Conservation (phyloP, 2,888 invertebrate species). For the Epinotia demarniana region DNA sequence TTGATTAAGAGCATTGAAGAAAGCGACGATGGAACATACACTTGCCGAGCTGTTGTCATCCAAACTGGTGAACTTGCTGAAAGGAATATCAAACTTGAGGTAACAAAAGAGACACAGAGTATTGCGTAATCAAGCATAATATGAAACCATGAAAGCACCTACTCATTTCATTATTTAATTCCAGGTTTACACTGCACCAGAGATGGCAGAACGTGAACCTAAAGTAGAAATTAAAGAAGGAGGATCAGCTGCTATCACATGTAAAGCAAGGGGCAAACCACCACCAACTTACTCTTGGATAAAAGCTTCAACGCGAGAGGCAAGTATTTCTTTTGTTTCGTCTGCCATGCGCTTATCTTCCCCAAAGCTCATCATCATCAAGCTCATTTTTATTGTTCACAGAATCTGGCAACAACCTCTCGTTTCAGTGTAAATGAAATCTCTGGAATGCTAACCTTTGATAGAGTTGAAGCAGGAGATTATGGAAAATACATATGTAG, state of each 20-base stretch:
- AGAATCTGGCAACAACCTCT: constrained; percentile 88
- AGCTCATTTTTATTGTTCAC: constrained; percentile 50
- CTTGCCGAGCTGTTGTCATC: constrained; percentile 93
- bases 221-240: constrained; percentile 91
- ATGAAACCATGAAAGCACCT: too few species aligned
- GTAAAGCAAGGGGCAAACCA: constrained; percentile 93
- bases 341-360: background rate
- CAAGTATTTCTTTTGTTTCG: constrained; percentile 50
- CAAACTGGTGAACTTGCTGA: constrained; percentile 91
- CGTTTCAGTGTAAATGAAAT: constrained; percentile 88
- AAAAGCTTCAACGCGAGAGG: constrained; percentile 87
- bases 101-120: constrained; percentile 59
- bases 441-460: constrained; percentile 90
- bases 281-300: constrained; percentile 94
- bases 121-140: background rate
- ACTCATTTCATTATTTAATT: background rate
- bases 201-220: constrained; percentile 86
- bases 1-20: constrained; percentile 91
- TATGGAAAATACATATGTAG: constrained; percentile 92
- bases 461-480: constrained; percentile 90
- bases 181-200: constrained; percentile 90
- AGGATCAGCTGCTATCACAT: constrained; percentile 89
- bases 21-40: constrained; percentile 94
- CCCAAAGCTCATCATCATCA: background rate
- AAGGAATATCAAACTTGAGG: constrained; percentile 92